Evolutionary conservation across 2,113 vertebrate genomes (phyloP), one percentile per base, ranked within the genome.

Genomic region (Camelus dromedarius): DNA sequence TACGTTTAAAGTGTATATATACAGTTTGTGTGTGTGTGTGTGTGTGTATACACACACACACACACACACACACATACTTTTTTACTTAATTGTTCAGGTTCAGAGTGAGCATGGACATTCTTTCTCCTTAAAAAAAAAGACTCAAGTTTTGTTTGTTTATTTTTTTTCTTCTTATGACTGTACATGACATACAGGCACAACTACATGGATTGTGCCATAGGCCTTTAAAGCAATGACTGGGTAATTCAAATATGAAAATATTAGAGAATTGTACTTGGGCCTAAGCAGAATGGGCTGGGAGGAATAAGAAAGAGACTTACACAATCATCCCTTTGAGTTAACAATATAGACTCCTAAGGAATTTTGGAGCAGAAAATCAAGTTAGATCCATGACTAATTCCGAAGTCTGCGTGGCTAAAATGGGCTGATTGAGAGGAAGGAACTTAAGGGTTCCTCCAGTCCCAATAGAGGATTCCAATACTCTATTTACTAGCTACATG

Each of bases 361-460:
- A 86, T 52, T 89, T 83, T 62, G 42, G 16, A 86, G 8, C n/a
- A 80, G 32, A 80, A 84, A 75, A 58, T 85, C 22, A 56, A 87
- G 6, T 93, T 87, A 88, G 13, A 75, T 9, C 15, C 15, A 60
- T 13, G 46, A 70, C 2, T 24, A 84, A 48, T 46, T 12, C 8
- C 56, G 50, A 85, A 91, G 30, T 50, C 3, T 62, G 11, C 5
- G 30, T 77, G 26, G 1, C 35, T 69, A 18, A 80, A 84, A 92
- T 76, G 0, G 3, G 28, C 52, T 80, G 32, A 89, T 58, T 15
- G 11, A 77, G 95, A 75, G 22, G 5, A 81, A 9, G 4, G 9
- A 73, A 32, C 3, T 38, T 64, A 52, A 8, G 1, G 13, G 83
- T 89, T 64, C 12, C 28, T 89, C 14, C 73, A 54, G 26, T 12